phyloP scores from a whole-genome alignment of 2,888 invertebrate species.

The Vanessa cardui region DNA sequence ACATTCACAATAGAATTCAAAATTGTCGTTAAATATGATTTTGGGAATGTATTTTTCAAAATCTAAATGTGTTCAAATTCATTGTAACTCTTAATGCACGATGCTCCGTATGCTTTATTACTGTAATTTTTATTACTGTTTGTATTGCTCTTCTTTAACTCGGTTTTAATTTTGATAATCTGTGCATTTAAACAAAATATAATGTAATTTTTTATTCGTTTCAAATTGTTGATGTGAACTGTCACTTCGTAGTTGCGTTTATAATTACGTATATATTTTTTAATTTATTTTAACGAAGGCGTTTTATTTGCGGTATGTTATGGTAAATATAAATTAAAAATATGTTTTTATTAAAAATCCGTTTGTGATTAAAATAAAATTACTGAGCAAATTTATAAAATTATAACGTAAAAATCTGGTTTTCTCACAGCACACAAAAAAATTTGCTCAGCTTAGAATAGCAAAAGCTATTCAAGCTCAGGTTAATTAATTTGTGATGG shows the following conservation, averaged over 20 bases:
- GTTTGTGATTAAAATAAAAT: too few relatives aligned
- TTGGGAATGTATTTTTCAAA: conserved; percentile 40
- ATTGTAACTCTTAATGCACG: conserved; percentile 30
- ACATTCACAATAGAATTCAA: neutral
- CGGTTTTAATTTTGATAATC: conserved; percentile 10
- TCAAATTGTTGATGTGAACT: too few relatives aligned
- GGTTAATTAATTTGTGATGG: too few relatives aligned
- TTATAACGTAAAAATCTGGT: neutral
- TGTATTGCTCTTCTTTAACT: conserved; percentile 23
- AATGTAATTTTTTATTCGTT: neutral
- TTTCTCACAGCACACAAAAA: neutral
- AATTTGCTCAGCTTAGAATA: too few relatives aligned
- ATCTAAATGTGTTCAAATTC: conserved; percentile 37
- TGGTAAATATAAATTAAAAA: neutral
- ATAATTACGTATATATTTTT: too few relatives aligned
- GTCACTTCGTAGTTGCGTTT: too few relatives aligned
- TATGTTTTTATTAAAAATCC: neutral
- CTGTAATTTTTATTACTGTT: conserved; percentile 35
- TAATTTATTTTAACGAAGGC: too few relatives aligned
- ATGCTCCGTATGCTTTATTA: conserved; percentile 22
- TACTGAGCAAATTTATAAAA: neutral
- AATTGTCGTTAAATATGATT: conserved; percentile 2
- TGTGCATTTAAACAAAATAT: neutral
- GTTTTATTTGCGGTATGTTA: too few relatives aligned
- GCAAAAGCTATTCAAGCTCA: too few relatives aligned